Conservation (phyloP, 2,113 vertebrate species). For the Mustela lutreola region DNA sequence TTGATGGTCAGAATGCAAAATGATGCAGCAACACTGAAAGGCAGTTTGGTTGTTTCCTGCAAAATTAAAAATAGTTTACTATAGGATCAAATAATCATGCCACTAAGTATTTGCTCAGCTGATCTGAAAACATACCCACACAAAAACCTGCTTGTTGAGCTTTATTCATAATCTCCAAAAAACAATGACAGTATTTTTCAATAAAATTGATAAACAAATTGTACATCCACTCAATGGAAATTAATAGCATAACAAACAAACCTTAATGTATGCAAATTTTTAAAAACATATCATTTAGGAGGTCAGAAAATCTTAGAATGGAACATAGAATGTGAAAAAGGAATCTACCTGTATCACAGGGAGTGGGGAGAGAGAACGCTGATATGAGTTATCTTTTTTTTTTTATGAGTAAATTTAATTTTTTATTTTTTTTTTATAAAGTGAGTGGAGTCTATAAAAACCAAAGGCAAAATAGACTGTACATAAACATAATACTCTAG, state of each 20-base stretch:
- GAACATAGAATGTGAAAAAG: not conserved
- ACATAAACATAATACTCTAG: not conserved
- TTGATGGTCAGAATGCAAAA: not conserved
- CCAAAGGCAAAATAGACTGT: not conserved
- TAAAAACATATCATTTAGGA: not conserved
- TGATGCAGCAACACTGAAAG: not conserved
- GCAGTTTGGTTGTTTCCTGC: not conserved
- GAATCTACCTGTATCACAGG: not conserved
- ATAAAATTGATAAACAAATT: not conserved
- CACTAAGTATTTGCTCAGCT: not conserved
- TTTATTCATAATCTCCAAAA: not conserved
- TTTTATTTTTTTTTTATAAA: not conserved
- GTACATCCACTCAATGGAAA: not conserved
- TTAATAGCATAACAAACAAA: not conserved
- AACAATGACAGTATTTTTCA: not conserved
- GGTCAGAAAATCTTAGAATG: not conserved
- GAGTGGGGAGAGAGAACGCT: not conserved
- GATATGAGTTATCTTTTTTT: not conserved
- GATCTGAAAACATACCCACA: not conserved
- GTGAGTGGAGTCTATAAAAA: not conserved
- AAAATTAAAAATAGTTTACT: not conserved
- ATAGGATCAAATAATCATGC: not conserved
- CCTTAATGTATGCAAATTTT: not conserved
- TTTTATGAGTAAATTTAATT: no score
- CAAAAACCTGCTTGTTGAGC: not conserved